Evolutionary conservation across 2,888 invertebrate genomes (phyloP), one percentile per base, ranked within the genome.

Genomic region (Meandrusa payeni): DNA sequence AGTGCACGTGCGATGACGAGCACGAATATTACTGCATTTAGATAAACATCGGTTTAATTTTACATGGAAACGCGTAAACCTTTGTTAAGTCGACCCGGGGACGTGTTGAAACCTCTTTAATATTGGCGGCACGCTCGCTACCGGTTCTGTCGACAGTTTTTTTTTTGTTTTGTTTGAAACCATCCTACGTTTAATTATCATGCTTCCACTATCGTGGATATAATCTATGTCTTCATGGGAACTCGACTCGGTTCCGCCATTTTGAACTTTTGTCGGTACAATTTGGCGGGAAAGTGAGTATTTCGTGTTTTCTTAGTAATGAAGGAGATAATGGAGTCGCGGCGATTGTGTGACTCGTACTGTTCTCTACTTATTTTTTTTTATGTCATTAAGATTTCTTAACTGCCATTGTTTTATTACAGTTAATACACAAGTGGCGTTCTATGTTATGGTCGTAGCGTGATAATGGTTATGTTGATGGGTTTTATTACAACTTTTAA

Each of bases 1-100:
- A 70, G 76, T 74, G 73, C 83, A 83, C 82, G 82, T 81, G 82
- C 79, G 67, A 69, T 59, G 69, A 72, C 51, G 54, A 61, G 62
- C 70, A 69, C 70, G 70, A 67, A 58, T 69, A 78, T 77, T 78
- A 78, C 76, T 70, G 64, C 61, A 60, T 53, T 57, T 56, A 69
- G 86, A 86, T 86, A 82, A 77, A 60, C 66, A 83, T 85, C 85
- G 55, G 52, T 54, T 80, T 83, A 83, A 83, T 85, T 85, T 77
- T 76, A 85, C 75, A 70, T 70, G 77, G 64, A 81, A n/a, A 76
- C 75, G 70, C 71, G 74, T 75, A 78, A 75, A 74, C 69, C 71
- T 79, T 78, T 76, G 77, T 79, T 75, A 71, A 68, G 58, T 59
- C 59, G 58, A 55, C 59, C 56, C 55, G 60, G 52, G 60, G 49